These are phyloP conservation scores for Himalopsyche tibetana DNA, from an alignment of 2,888 invertebrate genomes.

Conservation along the genomic window DNA sequence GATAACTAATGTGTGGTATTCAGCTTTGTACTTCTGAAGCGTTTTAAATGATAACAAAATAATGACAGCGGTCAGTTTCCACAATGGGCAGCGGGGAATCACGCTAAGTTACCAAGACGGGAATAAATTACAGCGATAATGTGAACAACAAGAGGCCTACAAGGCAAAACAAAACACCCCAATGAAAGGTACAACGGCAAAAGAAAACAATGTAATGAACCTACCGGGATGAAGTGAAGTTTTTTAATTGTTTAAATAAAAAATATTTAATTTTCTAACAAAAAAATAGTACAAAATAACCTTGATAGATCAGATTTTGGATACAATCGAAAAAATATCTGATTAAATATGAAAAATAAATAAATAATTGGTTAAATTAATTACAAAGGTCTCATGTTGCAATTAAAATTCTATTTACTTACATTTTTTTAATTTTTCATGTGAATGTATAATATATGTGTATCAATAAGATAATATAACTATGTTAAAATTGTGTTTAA, in stretches of 20 bases:
- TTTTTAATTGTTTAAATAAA: background rate
- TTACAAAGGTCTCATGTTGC: too few relatives aligned
- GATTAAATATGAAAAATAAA: too few relatives aligned
- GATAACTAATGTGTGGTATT: slow-evolving; percentile 16
- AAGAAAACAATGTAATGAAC: background rate
- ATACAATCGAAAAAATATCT: too few relatives aligned
- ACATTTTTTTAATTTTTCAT: too few relatives aligned
- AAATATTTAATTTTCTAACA: background rate
- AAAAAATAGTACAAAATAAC: too few relatives aligned
- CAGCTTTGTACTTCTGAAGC: background rate
- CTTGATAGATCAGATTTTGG: too few relatives aligned
- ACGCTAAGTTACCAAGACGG: slow-evolving; percentile 10
- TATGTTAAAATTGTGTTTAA: too few relatives aligned
- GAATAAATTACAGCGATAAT: slow-evolving; percentile 31
- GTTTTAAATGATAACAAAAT: slow-evolving; percentile 30
- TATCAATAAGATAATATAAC: too few relatives aligned
- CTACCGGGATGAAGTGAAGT: background rate
- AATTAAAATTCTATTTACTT: too few relatives aligned
- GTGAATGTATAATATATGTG: too few relatives aligned
- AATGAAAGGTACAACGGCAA: slow-evolving; percentile 12
- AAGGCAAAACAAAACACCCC: slow-evolving; percentile 16
- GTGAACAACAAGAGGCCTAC: slow-evolving; percentile 22
- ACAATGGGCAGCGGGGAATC: slow-evolving; percentile 16
- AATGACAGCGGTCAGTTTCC: slow-evolving; percentile 30
- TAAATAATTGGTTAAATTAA: too few relatives aligned